Evolutionary conservation across 1,140 invertebrate species (phyloP), one percentile per base, ranked within the genome.

Genomic region (Ctenoplectra terminalis): DNA sequence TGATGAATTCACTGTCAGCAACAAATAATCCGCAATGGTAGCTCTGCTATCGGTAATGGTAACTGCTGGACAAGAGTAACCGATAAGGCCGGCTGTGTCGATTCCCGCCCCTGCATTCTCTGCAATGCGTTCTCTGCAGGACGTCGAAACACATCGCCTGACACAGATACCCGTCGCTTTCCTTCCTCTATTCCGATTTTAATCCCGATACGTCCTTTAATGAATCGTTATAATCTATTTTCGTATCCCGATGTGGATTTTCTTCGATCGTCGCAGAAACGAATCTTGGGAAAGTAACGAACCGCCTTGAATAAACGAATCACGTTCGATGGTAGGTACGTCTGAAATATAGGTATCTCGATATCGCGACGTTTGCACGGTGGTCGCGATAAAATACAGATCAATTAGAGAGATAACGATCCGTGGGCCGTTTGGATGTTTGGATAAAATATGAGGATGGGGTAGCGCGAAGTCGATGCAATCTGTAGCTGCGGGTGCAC

Each of bases 11-110:
- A 72, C 76, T 66, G 82, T 87, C 79, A 61, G 48, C 69, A 85
- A 87, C 82, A 79, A 87, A 87, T 87, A 85, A 82, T 83, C 83
- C 63, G 56, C 61, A 63, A 84, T 81, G 82, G 56, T 61, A 34
- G 66, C 64, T 64, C 23, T 34, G 67, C 23, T n/a, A 69, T 80
- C 72, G 64, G n/a, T 78, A 73, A 82, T 74, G 34, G 17, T 37
- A 37, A 40, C 61, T 11, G n/a, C n/a, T 15, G 73, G 61, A 67
- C 64, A 81, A 29, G 17, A 29, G 37, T 29, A 43, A 66, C 54
- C 83, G 69, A 82, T 79, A 82, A 83, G 74, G 66, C 29, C 9
- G 23, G 17, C 43, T n/a, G 29, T 15, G 23, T 1, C 75, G 60
- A 43, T 20, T 23, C n/a, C n/a, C n/a, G n/a, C 8, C 34, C 60